A percentile compares a stretch with the other conserved stretches of the same genome.
These are phyloP conservation scores for Macrotus californicus DNA, from an alignment of 2,113 vertebrate genomes.

Conservation along the genomic window DNA sequence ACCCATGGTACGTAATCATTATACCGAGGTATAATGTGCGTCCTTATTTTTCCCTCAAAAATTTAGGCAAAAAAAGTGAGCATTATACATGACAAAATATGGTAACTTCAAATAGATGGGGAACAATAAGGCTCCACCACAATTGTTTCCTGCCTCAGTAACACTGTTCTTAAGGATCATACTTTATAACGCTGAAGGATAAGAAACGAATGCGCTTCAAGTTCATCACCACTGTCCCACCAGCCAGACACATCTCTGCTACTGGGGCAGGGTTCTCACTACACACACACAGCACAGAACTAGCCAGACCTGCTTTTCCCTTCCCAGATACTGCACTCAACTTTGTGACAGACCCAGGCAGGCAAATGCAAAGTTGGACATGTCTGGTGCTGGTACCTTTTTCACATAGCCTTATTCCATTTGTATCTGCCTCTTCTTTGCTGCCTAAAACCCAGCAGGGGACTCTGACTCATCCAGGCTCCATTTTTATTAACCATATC, in stretches of 20 bases:
- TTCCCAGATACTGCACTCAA: neutral
- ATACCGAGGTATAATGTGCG: no score
- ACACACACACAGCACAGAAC: neutral
- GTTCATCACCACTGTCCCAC: neutral
- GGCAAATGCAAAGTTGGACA: neutral
- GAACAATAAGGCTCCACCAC: neutral
- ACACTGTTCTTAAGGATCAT: neutral
- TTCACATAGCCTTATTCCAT: neutral
- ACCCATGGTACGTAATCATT: no score
- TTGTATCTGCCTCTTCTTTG: neutral
- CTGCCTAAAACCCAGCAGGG: neutral
- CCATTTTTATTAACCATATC: neutral
- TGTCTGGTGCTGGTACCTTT: neutral
- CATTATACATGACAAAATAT: no score
- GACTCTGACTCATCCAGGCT: neutral
- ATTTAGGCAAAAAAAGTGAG: no score
- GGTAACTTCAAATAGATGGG: neutral
- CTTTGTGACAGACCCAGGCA: neutral
- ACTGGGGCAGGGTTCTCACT: neutral
- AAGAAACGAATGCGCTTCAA: neutral
- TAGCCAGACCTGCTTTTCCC: neutral
- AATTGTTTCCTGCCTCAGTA: neutral
- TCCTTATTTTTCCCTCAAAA: no score
- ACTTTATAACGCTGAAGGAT: neutral
- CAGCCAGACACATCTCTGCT: neutral